Conservation (phyloP, 2,888 invertebrate species). For the Agrotis puta region DNA sequence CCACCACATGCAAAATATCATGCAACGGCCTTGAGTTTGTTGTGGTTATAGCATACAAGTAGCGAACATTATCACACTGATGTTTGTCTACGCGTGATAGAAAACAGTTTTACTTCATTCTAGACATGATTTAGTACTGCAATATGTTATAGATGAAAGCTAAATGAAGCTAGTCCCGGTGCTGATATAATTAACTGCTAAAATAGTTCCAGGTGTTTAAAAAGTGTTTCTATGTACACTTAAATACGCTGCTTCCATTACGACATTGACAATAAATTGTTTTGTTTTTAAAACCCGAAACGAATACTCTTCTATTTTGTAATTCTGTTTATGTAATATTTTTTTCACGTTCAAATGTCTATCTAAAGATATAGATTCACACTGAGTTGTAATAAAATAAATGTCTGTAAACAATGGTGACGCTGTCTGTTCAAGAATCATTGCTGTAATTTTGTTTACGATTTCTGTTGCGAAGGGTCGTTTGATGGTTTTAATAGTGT, state of each 20-base stretch:
- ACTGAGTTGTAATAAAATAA: slow-evolving; percentile 12
- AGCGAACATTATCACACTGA: slow-evolving; percentile 51
- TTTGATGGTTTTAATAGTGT: slow-evolving; percentile 31
- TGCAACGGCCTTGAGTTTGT: slow-evolving; percentile 54
- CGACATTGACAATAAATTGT: slow-evolving; percentile 30
- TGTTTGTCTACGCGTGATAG: slow-evolving; percentile 47
- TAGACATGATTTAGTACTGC: slow-evolving; percentile 33
- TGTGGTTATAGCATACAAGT: slow-evolving; percentile 38
- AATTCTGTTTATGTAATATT: too few species aligned
- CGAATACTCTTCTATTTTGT: slow-evolving; percentile 3
- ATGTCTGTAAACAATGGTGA: slow-evolving; percentile 36
- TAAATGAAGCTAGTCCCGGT: slow-evolving; percentile 10
- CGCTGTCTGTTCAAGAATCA: slow-evolving; percentile 35
- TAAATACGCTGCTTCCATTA: slow-evolving; percentile 48
- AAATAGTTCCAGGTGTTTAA: slow-evolving; percentile 39
- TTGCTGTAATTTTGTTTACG: slow-evolving; percentile 47
- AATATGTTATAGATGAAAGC: slow-evolving; percentile 28
- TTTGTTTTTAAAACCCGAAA: slow-evolving; percentile 37
- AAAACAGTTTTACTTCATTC: slow-evolving; percentile 43
- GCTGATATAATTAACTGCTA: slow-evolving; percentile 27
- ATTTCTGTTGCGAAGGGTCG: slow-evolving; percentile 30
- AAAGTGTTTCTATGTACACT: slow-evolving; percentile 63
- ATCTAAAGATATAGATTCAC: slow-evolving; percentile 6
- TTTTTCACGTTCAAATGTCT: slow-evolving; percentile 4
- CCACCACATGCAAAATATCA: slow-evolving; percentile 36